Conservation (phyloP, 2,888 invertebrate species). For the Hololepta plana region DNA sequence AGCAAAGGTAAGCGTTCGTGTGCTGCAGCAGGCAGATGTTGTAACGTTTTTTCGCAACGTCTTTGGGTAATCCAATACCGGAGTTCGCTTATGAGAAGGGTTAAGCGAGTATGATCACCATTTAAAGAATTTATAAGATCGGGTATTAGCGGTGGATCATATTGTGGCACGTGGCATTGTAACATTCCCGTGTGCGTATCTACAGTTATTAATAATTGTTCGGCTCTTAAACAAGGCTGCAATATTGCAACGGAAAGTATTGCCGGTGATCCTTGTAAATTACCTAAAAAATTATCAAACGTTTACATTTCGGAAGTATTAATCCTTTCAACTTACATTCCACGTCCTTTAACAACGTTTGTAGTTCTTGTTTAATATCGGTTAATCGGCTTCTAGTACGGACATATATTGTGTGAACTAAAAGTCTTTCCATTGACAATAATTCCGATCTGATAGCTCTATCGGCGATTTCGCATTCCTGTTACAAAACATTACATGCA, state of each 20-base stretch:
- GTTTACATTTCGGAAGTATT: neutral
- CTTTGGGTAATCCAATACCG: constrained; percentile 77
- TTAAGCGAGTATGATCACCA: constrained; percentile 48
- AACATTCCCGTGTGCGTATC: constrained; percentile 88
- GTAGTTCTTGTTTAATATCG: constrained; percentile 63
- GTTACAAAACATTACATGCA: constrained; percentile 11
- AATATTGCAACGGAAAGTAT: constrained; percentile 81
- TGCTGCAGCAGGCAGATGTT: constrained; percentile 80
- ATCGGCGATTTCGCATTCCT: constrained; percentile 51
- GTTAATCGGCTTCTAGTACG: constrained; percentile 68
- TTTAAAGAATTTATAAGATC: constrained; percentile 71
- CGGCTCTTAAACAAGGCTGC: constrained; percentile 77
- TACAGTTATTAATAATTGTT: constrained; percentile 80
- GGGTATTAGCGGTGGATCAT: constrained; percentile 61
- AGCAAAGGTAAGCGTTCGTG: constrained; percentile 72
- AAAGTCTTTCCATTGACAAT: constrained; percentile 84
- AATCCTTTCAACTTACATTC: constrained; percentile 37
- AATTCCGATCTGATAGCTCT: constrained; percentile 73
- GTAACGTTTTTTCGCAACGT: constrained; percentile 85
- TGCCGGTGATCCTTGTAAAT: constrained; percentile 80
- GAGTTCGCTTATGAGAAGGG: constrained; percentile 49
- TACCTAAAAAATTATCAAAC: constrained; percentile 34
- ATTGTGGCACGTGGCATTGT: constrained; percentile 83
- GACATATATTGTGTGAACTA: constrained; percentile 91
- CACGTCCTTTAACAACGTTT: constrained; percentile 48